These are phyloP conservation scores for Euwallacea similis DNA, from an alignment of 1,140 invertebrate species.

Conservation along the genomic window DNA sequence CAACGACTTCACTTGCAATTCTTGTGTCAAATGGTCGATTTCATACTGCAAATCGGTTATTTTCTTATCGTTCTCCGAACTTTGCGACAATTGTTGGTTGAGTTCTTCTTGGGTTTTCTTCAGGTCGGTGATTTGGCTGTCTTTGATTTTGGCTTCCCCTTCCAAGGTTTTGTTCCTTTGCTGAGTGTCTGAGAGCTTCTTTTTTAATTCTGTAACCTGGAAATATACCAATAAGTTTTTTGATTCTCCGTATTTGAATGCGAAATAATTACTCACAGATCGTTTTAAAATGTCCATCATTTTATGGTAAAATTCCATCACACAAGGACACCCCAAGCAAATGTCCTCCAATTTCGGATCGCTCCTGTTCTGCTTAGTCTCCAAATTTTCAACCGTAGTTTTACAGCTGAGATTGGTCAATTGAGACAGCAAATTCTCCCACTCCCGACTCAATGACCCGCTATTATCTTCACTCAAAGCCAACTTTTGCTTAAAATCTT, in stretches of 20 bases:
- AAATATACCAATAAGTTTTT: background rate
- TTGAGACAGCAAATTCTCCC: slow-evolving; percentile 32
- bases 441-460: slow-evolving; percentile 23
- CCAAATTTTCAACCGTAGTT: slow-evolving; percentile 33
- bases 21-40: slow-evolving; percentile 24
- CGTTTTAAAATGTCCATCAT: slow-evolving; percentile 39
- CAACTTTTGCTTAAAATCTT: slow-evolving; percentile 35
- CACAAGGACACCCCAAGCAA: slow-evolving; percentile 35
- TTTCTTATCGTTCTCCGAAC: slow-evolving; percentile 18
- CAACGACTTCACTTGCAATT: slow-evolving; percentile 36
- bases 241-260: too few relatives aligned
- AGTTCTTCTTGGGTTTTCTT: slow-evolving; percentile 27
- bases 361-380: slow-evolving; percentile 38
- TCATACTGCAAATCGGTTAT: slow-evolving; percentile 33
- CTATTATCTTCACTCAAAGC: slow-evolving; percentile 19
- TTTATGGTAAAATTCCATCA: slow-evolving; percentile 39
- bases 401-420: slow-evolving; percentile 30
- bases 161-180: slow-evolving; percentile 30
- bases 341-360: slow-evolving; percentile 15
- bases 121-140: slow-evolving; percentile 20
- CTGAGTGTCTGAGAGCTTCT: slow-evolving; percentile 26
- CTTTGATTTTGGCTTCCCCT: slow-evolving; percentile 27
- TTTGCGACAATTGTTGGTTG: background rate
- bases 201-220: slow-evolving; percentile 39
- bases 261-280: slow-evolving; percentile 26